Conservation (phyloP, 2,888 invertebrate species). For the Venustoraphidia nigricollis region DNA sequence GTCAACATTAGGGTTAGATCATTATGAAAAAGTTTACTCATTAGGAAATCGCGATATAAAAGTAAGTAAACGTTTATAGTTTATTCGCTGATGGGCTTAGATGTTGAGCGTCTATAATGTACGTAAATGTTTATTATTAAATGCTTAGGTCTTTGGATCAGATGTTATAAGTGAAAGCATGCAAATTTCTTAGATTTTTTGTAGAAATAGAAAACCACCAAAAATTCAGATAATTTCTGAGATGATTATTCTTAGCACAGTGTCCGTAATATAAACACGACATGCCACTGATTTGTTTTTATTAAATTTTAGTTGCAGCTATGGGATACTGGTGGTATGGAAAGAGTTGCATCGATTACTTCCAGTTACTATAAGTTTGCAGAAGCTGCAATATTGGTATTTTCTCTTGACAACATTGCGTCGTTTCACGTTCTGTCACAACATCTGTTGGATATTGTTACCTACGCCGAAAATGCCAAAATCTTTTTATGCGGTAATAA, state of each 20-base stretch:
- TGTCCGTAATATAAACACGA: no score
- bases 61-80: constrained; percentile 37
- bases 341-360: constrained; percentile 86
- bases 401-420: constrained; percentile 77
- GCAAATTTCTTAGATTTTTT: no score
- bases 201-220: no score
- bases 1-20: constrained; percentile 83
- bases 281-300: no score
- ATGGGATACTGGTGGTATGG: constrained; percentile 97
- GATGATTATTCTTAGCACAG: no score
- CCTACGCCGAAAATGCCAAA: constrained; percentile 88
- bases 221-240: no score
- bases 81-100: no score
- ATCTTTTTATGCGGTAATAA: constrained; percentile 92
- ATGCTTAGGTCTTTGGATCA: no score
- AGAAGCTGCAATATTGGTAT: constrained; percentile 84
- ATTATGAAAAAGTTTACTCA: constrained; percentile 67
- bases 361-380: constrained; percentile 93
- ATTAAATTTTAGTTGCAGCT: constrained; percentile 56
- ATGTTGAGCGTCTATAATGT: no score
- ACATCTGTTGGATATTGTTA: constrained; percentile 83
- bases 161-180: no score
- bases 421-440: constrained; percentile 87
- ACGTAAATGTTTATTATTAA: constrained; percentile 13
- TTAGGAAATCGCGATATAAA: constrained; percentile 63